phyloP scores from a whole-genome alignment of 2,113 vertebrate genomes.

The Halcyon malimbica region DNA sequence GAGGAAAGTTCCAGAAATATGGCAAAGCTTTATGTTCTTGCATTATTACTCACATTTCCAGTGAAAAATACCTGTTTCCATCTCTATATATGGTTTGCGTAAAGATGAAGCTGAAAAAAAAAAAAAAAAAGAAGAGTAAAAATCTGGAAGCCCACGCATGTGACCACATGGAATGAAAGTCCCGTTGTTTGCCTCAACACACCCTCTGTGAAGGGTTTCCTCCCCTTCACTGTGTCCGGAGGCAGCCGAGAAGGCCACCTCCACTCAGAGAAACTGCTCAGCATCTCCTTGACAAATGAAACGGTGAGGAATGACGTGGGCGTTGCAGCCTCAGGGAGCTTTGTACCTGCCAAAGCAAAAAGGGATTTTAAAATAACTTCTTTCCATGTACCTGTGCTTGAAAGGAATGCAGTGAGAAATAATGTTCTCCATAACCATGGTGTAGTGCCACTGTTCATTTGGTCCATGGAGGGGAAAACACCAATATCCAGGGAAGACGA shows the following conservation, averaged over 20 bases:
- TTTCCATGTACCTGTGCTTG: rapidly evolving
- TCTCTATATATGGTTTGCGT: background rate
- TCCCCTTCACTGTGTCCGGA: rapidly evolving
- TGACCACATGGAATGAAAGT: background rate
- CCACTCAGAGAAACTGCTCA: background rate
- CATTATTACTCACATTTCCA: background rate
- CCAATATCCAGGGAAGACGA: background rate
- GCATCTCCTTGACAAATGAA: background rate
- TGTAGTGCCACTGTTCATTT: rapidly evolving
- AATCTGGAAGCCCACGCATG: background rate
- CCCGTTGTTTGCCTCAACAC: background rate
- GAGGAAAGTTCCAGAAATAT: background rate
- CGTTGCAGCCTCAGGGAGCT: background rate
- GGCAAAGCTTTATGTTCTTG: background rate
- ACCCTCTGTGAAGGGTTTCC: background rate
- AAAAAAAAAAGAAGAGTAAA: background rate
- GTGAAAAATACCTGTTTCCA: background rate
- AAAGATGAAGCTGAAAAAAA: background rate
- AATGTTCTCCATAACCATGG: rapidly evolving
- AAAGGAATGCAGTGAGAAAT: background rate
- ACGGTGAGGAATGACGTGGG: background rate
- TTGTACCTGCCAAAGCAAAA: background rate
- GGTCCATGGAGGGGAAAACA: background rate
- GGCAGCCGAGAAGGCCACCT: background rate
- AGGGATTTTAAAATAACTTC: background rate